A percentile compares a stretch with the other conserved stretches of the same genome.
These are phyloP conservation scores for Drosophila melanocephala DNA, from an alignment of 2,888 invertebrate species.

Conservation along the genomic window DNA sequence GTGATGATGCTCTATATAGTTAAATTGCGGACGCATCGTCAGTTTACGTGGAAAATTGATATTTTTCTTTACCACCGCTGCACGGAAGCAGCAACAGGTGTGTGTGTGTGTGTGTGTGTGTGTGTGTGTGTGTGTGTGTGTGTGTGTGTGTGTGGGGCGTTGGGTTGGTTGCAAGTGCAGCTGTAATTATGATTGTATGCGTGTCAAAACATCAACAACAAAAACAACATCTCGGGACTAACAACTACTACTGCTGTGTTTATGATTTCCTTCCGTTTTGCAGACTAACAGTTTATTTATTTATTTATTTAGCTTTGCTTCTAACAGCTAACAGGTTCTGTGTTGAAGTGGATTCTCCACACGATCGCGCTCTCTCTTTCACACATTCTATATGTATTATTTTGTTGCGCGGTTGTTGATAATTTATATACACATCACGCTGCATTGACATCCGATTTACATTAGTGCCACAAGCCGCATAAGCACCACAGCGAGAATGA, in stretches of 20 bases:
- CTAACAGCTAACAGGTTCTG: conserved; percentile 80
- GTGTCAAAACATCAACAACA: conserved; percentile 73
- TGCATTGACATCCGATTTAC: conserved; percentile 85
- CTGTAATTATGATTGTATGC: conserved; percentile 79
- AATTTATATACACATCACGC: conserved; percentile 83
- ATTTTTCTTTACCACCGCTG: conserved; percentile 74
- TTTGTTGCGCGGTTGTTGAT: conserved; percentile 33
- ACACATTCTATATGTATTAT: conserved; percentile 2
- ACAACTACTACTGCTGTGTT: conserved; percentile 62
- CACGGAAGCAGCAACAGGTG: conserved; percentile 79
- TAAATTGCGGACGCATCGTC: conserved; percentile 61
- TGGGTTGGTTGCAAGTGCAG: conserved; percentile 56
- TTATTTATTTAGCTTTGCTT: conserved; percentile 68
- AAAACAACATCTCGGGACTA: conserved; percentile 15
- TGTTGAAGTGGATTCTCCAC: conserved; percentile 37
- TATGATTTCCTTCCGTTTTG: conserved; percentile 84
- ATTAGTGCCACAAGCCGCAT: conserved; percentile 72
- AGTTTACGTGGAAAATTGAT: conserved; percentile 78
- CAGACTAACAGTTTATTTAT: conserved; percentile 79
- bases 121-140: conserved; percentile 47
- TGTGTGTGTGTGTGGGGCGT: conserved; percentile 38
- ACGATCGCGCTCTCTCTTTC: conserved; percentile 20
- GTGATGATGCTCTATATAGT: conserved; percentile 44
- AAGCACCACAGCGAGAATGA: conserved; percentile 1
- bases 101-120: conserved; percentile 29